phyloP scores from a whole-genome alignment of 2,113 vertebrate genomes.

The Petromus typicus region DNA sequence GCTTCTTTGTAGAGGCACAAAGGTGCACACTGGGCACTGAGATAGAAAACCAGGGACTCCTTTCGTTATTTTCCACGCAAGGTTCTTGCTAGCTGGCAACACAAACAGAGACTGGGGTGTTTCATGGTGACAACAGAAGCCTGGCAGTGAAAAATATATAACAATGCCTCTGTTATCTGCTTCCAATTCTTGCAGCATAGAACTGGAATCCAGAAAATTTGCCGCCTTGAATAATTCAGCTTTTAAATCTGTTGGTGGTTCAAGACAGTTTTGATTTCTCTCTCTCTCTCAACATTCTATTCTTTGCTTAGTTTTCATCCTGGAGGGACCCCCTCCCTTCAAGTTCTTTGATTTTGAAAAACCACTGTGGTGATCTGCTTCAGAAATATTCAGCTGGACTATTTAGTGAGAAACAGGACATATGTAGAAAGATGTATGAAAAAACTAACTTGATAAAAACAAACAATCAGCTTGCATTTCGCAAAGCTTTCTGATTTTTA shows the following conservation, averaged over 20 bases:
- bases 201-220: constrained; percentile 80
- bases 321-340: rapidly evolving
- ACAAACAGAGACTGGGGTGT: not conserved
- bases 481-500: constrained; percentile 53
- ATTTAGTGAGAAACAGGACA: constrained; percentile 16
- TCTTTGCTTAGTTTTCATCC: constrained; percentile 4
- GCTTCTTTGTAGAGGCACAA: not conserved
- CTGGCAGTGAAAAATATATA: constrained; percentile 48
- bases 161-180: constrained; percentile 78
- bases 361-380: not conserved
- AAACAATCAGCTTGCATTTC: constrained; percentile 4
- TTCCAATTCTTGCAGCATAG: constrained; percentile 74
- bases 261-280: constrained; percentile 61
- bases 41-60: not conserved
- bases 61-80: not conserved
- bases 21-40: not conserved
- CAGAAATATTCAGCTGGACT: constrained; percentile 52
- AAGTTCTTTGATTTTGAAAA: constrained; percentile 53
- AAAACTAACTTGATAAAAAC: constrained; percentile 46
- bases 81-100: not conserved
- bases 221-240: constrained; percentile 76
- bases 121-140: constrained; percentile 50
- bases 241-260: constrained; percentile 66
- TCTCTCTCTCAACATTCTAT: constrained; percentile 54
- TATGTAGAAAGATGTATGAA: not conserved